phyloP scores from a whole-genome alignment of 2,113 vertebrate genomes.

The Dendropsophus ebraccatus region DNA sequence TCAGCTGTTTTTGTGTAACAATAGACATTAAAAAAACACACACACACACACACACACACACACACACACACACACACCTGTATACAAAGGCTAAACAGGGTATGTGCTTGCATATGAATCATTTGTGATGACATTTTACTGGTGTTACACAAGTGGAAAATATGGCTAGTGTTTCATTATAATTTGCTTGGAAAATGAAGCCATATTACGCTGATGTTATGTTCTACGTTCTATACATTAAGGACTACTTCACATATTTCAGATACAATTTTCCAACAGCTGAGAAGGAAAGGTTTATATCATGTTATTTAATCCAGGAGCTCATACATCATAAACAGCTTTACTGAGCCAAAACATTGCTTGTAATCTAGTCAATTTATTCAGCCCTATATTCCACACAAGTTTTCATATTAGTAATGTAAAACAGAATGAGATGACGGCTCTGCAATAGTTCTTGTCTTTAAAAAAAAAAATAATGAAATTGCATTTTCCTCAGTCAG shows the following conservation, averaged over 20 bases:
- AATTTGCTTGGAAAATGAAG: background rate
- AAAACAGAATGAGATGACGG: conserved; percentile 19
- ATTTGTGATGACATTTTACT: too few relatives aligned
- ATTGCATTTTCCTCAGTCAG: background rate
- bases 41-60: too few relatives aligned
- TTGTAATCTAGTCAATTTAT: conserved; percentile 47
- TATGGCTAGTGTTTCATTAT: background rate
- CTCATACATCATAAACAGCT: conserved; percentile 53
- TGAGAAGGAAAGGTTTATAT: conserved; percentile 25
- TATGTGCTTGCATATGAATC: too few relatives aligned
- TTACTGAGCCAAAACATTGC: conserved; percentile 40
- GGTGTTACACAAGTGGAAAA: background rate
- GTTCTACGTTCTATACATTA: background rate
- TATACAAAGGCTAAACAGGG: too few relatives aligned
- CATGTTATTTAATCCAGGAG: conserved; percentile 43
- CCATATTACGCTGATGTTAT: background rate
- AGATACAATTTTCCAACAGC: conserved; percentile 30
- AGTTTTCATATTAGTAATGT: conserved; percentile 24
- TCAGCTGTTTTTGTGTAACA: too few relatives aligned
- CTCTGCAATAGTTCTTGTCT: background rate
- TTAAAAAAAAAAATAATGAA: background rate
- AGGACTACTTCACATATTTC: background rate
- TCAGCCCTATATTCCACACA: conserved; percentile 28
- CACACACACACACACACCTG: too few relatives aligned
- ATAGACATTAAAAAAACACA: too few relatives aligned